Evolutionary conservation across 1,140 invertebrate species (phyloP).

Genomic region (Radopholus similis): DNA sequence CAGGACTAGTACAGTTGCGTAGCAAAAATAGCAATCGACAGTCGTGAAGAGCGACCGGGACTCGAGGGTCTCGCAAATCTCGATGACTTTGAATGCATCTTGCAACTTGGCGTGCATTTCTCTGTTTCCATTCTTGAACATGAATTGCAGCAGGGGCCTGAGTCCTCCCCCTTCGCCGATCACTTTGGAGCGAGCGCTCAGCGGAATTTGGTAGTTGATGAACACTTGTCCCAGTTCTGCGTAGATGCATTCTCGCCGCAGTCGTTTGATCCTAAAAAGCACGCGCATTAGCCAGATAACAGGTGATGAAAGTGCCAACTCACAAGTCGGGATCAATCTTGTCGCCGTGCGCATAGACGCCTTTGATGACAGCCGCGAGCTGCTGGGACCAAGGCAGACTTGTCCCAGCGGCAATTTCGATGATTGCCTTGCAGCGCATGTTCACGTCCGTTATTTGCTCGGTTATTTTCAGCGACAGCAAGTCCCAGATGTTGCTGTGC

Average conservation of each 20-base stretch:
- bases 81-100: slow-evolving; percentile 23
- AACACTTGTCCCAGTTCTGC: slow-evolving; percentile 29
- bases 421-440: slow-evolving; percentile 16
- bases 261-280: slow-evolving; percentile 4
- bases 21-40: slow-evolving; percentile 26
- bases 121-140: slow-evolving; percentile 18
- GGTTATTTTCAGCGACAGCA: slow-evolving; percentile 21
- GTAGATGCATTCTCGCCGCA: background rate
- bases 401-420: slow-evolving; percentile 23
- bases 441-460: slow-evolving; percentile 22
- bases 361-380: slow-evolving; percentile 9
- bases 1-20: slow-evolving; percentile 12
- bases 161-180: slow-evolving; percentile 1
- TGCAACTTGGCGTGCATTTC: slow-evolving; percentile 8
- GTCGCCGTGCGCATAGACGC: slow-evolving; percentile 2
- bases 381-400: slow-evolving; percentile 22
- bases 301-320: background rate
- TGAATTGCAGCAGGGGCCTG: slow-evolving; percentile 17
- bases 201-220: slow-evolving; percentile 22
- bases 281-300: background rate
- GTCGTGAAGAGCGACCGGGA: background rate
- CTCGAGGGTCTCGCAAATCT: slow-evolving; percentile 14
- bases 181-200: background rate
- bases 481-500: slow-evolving; percentile 20
- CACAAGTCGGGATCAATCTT: slow-evolving; percentile 26